A percentile compares a stretch with the other conserved stretches of the same genome.
These are phyloP conservation scores for Pseudococcus jackbeardsleyi DNA, from an alignment of 2,888 invertebrate genomes.

Conservation along the genomic window DNA sequence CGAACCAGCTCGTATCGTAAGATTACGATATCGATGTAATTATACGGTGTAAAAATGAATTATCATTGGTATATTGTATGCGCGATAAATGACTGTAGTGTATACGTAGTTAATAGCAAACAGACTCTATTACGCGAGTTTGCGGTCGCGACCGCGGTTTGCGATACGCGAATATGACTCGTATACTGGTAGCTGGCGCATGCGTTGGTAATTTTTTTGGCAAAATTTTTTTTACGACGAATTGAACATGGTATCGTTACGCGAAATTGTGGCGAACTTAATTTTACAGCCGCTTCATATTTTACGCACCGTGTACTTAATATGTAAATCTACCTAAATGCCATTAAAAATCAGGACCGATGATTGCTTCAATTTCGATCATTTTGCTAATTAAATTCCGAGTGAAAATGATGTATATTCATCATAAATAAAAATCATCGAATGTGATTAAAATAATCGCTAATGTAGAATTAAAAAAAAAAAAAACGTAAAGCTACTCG, in stretches of 20 bases:
- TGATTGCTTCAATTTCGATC: no score
- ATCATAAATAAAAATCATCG: no score
- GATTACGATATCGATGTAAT: neutral
- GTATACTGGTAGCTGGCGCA: neutral
- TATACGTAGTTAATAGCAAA: neutral
- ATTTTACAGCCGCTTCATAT: no score
- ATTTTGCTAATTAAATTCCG: no score
- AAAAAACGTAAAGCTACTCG: no score
- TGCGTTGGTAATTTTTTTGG: neutral
- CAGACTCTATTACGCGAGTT: neutral
- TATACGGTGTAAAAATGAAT: neutral
- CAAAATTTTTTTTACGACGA: neutral
- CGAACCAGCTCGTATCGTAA: neutral
- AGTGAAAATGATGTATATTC: no score
- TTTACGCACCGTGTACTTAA: no score
- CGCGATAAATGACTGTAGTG: neutral
- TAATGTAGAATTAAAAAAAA: no score
- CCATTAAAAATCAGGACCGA: no score
- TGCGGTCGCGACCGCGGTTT: neutral
- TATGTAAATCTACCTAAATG: no score
- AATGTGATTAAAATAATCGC: no score
- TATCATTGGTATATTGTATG: neutral
- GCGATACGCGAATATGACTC: neutral
- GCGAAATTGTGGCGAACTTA: no score
- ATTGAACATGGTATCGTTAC: neutral